Base-by-base conservation (phyloP, 2,888 invertebrate species). In the Neocrepidodera transversa region DNA sequence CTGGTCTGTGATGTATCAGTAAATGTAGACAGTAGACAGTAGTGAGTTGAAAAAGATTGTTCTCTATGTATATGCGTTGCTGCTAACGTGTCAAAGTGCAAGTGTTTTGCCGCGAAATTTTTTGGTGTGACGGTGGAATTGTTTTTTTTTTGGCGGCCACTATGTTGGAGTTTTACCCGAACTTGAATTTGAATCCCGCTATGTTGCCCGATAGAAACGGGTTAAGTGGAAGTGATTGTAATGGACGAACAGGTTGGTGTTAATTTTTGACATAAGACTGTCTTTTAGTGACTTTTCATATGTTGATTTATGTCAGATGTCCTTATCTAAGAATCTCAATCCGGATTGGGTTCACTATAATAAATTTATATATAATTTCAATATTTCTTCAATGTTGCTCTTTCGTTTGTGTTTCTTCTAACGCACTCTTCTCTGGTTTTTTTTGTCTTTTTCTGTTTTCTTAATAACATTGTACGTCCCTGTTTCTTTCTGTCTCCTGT, bases 121-220 rank as follows among this genome's bases (percentile, higher is more conserved):
- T 30, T 32, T 32, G 2, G 38, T 54, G 62, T 65, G 57, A 50
- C 53, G 53, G 62, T 53, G n/a, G n/a, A n/a, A n/a, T n/a, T n/a
- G n/a, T 50, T 35, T 52, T 38, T 38, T 11, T 8, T 28, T 16
- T 16, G 1, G 42, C 14, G 14, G 45, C 55, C n/a, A 83, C 80
- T 75, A 88, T 88, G 88, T 84, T 88, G 81, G 88, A 88, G 78
- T 88, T 88, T 79, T 88, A 87, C 76, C 85, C 87, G 57, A 86
- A 85, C 74, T 81, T 86, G 66, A 85, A 83, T 69, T 75, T 80
- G 48, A 78, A 79, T 63, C 73, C 79, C 20, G 77, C 85, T 62
- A 82, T 87, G 81, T 80, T 86, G 76, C 84, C 82, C 69, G 86
- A 86, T 42, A 75, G 76, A 59, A 80, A 80, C 55, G 69, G 73